phyloP scores from a whole-genome alignment of 2,888 invertebrate species.

The Pyralis farinalis region DNA sequence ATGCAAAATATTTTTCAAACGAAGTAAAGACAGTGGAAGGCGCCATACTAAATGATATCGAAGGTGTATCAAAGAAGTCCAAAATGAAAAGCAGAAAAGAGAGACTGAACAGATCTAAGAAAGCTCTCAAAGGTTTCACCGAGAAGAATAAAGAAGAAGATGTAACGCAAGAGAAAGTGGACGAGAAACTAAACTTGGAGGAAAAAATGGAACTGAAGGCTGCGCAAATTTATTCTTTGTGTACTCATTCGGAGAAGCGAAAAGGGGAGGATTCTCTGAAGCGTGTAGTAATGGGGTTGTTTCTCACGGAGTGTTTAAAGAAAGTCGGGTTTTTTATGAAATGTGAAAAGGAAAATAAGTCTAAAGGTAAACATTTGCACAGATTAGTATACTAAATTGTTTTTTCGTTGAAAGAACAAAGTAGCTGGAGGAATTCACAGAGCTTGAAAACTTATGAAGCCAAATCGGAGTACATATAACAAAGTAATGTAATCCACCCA shows the following conservation, averaged over 20 bases:
- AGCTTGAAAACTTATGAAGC: too few species aligned
- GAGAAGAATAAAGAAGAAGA: slow-evolving; percentile 49
- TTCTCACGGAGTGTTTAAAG: slow-evolving; percentile 86
- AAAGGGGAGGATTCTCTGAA: slow-evolving; percentile 86
- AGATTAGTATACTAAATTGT: too few species aligned
- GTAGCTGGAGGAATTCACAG: too few species aligned
- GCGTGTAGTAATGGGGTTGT: slow-evolving; percentile 88
- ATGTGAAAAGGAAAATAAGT: slow-evolving; percentile 38
- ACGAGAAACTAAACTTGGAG: slow-evolving; percentile 47
- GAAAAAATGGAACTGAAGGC: slow-evolving; percentile 59
- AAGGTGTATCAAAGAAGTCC: slow-evolving; percentile 58
- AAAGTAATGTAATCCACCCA: too few species aligned
- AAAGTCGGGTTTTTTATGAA: slow-evolving; percentile 83
- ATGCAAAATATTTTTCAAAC: slow-evolving; percentile 58
- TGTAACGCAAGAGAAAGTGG: slow-evolving; percentile 28
- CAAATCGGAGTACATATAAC: too few species aligned
- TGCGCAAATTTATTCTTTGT: slow-evolving; percentile 82
- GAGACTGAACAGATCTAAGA: slow-evolving; percentile 59
- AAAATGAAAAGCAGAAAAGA: slow-evolving; percentile 68
- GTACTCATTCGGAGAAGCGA: slow-evolving; percentile 83
- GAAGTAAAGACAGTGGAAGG: slow-evolving; percentile 51
- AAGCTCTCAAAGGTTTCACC: slow-evolving; percentile 46
- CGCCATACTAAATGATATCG: slow-evolving; percentile 54
- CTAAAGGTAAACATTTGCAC: slow-evolving; percentile 47
- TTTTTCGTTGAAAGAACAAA: too few species aligned